These are phyloP conservation scores for Sebastes melanostomus DNA, from an alignment of 2,797 vertebrate genomes.

Conservation along the genomic window DNA sequence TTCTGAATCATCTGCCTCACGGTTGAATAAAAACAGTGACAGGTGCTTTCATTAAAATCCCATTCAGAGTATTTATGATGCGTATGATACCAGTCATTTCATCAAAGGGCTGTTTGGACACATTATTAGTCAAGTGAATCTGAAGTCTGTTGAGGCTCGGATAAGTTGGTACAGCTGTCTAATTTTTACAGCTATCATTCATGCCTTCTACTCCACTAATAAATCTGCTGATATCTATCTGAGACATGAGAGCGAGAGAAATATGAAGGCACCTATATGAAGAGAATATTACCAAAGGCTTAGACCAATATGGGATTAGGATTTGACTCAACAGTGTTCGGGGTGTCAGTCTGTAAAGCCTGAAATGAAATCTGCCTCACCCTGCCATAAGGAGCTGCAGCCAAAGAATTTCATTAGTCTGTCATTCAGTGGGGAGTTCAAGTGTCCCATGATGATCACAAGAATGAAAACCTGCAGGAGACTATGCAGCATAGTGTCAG, in stretches of 20 bases:
- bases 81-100: conserved; percentile 12
- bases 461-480: conserved; percentile 20
- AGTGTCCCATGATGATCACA: conserved; percentile 13
- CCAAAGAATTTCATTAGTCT: conserved; percentile 51
- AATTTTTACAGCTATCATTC: conserved; percentile 20
- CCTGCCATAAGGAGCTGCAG: conserved; percentile 26
- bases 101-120: conserved; percentile 28
- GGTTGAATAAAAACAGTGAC: conserved; percentile 26
- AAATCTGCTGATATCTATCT: conserved; percentile 46
- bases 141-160: background rate
- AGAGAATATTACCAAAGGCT: conserved; percentile 49
- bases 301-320: conserved; percentile 63
- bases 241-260: conserved; percentile 24
- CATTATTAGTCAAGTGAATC: conserved; percentile 33
- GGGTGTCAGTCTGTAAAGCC: conserved; percentile 44
- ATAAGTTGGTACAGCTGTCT: conserved; percentile 12
- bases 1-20: conserved; percentile 6
- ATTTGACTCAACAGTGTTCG: conserved; percentile 49
- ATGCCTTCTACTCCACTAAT: conserved; percentile 25
- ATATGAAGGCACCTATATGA: conserved; percentile 47
- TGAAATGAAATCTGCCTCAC: conserved; percentile 48
- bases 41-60: conserved; percentile 34
- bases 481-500: background rate
- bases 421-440: conserved; percentile 34
- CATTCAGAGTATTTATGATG: conserved; percentile 12